Base-by-base conservation (phyloP, 2,888 invertebrate species). In the Kuschelorhynchus macadamiae region DNA sequence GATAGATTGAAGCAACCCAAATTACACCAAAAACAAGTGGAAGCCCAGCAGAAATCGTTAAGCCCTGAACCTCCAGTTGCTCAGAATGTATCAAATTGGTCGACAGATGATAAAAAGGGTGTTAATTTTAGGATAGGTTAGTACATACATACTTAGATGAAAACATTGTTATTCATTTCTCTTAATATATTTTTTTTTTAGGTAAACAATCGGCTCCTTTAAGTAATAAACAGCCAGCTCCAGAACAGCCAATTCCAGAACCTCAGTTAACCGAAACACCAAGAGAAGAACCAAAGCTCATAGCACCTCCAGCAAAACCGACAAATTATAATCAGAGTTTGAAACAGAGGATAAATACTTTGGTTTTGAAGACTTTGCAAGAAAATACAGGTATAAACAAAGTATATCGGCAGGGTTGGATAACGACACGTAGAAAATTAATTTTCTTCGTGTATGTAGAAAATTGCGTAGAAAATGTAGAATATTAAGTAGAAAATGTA, bases 311-410 rank as follows among this genome's bases (percentile, higher is more conserved):
- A 32, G 47, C 17, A 1, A 65, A 46, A 8, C 67, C 1, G n/a
- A 56, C 17, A 67, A 86, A 87, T 77, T 87, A 88, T 68, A 92
- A 92, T 80, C 94, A 94, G 84, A 91, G 91, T 8, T 85, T 96
- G 8, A 96, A 95, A 80, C 95, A 96, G 80, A 88, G 96, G 77
- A 93, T 96, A 67, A 95, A 95, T 83, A 93, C 89, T 65, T 88
- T 96, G 78, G 92, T 96, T 1, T 91, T 95, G 80, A 94, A 94
- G 81, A 95, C 95, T 53, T 85, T 96, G 70, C 95, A 95, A 44
- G 95, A 96, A 80, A 96, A 96, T 81, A 92, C 89, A 0, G 89
- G 89, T 63, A 44, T 25, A 25, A 25, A n/a, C n/a, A n/a, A n/a
- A n/a, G n/a, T n/a, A n/a, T n/a, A n/a, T n/a, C n/a, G 12, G 12